Conservation (phyloP, 2,888 invertebrate species). For the Oxytorus armatus region DNA sequence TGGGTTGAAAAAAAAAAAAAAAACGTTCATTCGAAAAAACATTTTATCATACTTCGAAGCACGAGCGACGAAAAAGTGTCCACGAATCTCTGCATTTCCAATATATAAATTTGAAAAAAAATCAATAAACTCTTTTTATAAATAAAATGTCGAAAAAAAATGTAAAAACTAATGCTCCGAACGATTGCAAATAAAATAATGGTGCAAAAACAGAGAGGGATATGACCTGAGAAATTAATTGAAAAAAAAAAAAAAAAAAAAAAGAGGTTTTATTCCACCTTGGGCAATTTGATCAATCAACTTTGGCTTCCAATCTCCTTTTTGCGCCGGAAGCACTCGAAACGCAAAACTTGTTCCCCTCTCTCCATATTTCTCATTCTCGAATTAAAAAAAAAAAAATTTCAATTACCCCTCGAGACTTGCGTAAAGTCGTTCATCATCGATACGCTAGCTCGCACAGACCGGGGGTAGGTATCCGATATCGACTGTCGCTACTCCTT, state of each 20-base stretch:
- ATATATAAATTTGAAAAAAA: background rate
- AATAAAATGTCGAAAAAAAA: too few species aligned
- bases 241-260: slow-evolving; percentile 23
- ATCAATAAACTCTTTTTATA: too few species aligned
- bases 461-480: slow-evolving; percentile 64
- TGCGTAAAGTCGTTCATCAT: slow-evolving; percentile 46
- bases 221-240: slow-evolving; percentile 23
- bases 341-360: background rate
- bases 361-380: background rate
- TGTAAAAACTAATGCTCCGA: background rate
- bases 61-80: slow-evolving; percentile 3
- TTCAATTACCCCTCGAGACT: slow-evolving; percentile 46
- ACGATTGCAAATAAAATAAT: background rate
- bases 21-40: slow-evolving; percentile 20
- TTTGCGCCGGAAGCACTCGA: background rate
- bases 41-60: background rate
- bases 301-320: background rate
- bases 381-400: slow-evolving; percentile 13
- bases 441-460: slow-evolving; percentile 9
- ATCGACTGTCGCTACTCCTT: slow-evolving; percentile 57
- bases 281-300: slow-evolving; percentile 46
- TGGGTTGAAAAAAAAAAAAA: slow-evolving; percentile 34
- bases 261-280: slow-evolving; percentile 22
- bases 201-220: background rate
- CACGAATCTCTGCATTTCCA: background rate